Evolutionary conservation across 2,113 vertebrate genomes (phyloP).

Genomic region (Anser brachyrhynchus): DNA sequence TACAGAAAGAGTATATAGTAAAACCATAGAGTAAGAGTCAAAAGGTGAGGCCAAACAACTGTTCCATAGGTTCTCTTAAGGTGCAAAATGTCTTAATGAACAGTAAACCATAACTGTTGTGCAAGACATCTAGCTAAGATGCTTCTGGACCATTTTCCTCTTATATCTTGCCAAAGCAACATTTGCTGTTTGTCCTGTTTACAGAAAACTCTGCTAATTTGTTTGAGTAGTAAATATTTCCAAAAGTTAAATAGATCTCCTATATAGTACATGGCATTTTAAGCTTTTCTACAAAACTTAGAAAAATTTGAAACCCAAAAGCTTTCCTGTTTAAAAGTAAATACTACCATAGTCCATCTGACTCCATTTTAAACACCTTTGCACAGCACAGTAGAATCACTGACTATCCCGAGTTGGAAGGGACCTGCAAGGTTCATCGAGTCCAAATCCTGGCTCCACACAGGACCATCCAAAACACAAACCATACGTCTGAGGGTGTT

Average conservation of each 20-base stretch:
- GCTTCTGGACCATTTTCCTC: neutral
- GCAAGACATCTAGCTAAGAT: neutral
- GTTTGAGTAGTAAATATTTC: neutral
- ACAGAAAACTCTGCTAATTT: constrained; percentile 11
- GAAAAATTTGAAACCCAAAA: neutral
- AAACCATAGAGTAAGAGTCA: neutral
- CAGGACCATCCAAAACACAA: neutral
- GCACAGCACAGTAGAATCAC: neutral
- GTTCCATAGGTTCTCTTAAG: neutral
- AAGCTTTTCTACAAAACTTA: neutral
- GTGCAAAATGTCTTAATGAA: neutral
- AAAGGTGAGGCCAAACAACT: neutral
- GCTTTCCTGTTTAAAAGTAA: neutral
- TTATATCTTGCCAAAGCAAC: neutral
- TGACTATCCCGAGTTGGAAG: too few species aligned
- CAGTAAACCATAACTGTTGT: neutral
- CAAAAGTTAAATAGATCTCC: neutral
- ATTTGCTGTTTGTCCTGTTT: constrained; percentile 31
- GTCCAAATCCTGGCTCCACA: neutral
- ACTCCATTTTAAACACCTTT: neutral
- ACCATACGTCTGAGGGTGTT: neutral
- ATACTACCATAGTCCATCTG: neutral
- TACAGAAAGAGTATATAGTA: neutral
- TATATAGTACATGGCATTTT: neutral
- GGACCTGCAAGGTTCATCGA: neutral